These are phyloP conservation scores for Ailurus styani DNA, from an alignment of 2,113 vertebrate genomes.

Conservation along the genomic window DNA sequence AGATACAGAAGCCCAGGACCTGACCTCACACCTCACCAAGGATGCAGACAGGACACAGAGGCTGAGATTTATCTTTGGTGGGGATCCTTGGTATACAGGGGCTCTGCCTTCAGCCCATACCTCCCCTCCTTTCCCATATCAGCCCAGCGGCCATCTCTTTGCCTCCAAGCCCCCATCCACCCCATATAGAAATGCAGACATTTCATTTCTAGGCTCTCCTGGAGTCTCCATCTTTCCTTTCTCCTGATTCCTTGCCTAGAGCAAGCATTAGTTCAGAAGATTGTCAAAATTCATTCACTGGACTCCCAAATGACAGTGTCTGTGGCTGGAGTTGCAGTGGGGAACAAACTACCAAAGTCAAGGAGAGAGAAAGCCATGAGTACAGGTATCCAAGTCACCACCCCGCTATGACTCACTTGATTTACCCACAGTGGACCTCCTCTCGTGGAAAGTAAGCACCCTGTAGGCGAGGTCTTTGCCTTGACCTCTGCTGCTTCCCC, in stretches of 20 bases:
- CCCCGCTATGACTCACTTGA: neutral
- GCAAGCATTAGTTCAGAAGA: neutral
- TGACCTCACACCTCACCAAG: neutral
- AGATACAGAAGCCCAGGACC: neutral
- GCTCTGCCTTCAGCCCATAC: neutral
- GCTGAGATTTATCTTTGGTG: neutral
- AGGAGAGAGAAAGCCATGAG: neutral
- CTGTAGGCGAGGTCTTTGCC: neutral
- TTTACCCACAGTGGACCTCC: neutral
- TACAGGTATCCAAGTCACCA: neutral
- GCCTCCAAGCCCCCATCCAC: neutral
- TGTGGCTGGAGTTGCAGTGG: neutral
- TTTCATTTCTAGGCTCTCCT: neutral
- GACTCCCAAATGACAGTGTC: neutral
- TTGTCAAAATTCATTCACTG: neutral
- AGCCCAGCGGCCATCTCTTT: fast-evolving
- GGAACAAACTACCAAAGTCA: neutral
- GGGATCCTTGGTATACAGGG: neutral
- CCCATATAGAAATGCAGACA: neutral
- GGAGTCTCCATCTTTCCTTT: neutral
- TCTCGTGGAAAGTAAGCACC: neutral
- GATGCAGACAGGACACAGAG: neutral
- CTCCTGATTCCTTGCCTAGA: neutral
- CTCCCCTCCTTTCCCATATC: no score
- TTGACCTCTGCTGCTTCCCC: neutral